Conservation (phyloP, 2,888 invertebrate species). For the Pristionchus entomophagus region DNA sequence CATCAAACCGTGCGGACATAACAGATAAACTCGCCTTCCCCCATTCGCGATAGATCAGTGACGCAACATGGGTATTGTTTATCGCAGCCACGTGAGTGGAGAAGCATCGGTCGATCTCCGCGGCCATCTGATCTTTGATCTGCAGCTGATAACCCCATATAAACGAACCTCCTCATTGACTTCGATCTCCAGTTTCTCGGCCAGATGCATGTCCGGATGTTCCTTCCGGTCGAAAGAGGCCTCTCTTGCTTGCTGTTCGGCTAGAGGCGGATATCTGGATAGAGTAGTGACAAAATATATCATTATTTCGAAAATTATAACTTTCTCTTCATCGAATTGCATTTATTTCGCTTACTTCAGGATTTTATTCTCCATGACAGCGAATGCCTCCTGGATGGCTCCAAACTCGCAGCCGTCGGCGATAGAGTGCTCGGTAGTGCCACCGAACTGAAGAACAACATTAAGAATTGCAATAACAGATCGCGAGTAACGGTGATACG, state of each 20-base stretch:
- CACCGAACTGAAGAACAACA: constrained; percentile 58
- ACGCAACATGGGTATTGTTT: constrained; percentile 63
- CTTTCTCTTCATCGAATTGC: too few relatives aligned
- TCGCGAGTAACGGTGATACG: too few relatives aligned
- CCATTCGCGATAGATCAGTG: constrained; percentile 62
- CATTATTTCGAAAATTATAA: too few relatives aligned
- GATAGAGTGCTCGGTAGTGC: constrained; percentile 68
- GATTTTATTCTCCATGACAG: constrained; percentile 58
- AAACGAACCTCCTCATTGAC: background rate
- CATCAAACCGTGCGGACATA: too few relatives aligned
- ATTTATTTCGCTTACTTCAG: background rate
- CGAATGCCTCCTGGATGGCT: constrained; percentile 68
- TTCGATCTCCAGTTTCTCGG: background rate
- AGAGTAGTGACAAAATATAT: background rate
- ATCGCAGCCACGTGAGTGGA: constrained; percentile 49
- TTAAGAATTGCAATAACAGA: too few relatives aligned
- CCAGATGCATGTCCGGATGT: background rate
- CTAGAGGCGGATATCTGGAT: background rate
- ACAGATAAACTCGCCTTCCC: too few relatives aligned
- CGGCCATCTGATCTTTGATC: constrained; percentile 51
- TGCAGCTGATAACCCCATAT: too few relatives aligned
- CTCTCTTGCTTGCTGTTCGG: background rate
- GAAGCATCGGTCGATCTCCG: constrained; percentile 58
- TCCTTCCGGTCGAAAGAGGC: background rate
- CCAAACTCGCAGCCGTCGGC: constrained; percentile 72